Conservation (phyloP, 1,140 invertebrate species). For the Bombus waltoni region DNA sequence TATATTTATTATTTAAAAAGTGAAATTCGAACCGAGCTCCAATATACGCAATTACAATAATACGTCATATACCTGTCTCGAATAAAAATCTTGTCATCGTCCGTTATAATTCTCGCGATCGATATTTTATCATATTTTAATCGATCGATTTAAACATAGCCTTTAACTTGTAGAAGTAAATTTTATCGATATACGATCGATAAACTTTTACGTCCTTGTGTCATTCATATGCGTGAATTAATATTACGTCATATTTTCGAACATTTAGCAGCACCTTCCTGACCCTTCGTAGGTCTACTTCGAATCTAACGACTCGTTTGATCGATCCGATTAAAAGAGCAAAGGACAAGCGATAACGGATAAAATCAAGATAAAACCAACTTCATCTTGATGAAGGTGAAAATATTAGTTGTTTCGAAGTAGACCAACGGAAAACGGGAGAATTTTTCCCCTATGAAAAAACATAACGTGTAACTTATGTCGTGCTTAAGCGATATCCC, state of each 20-base stretch:
- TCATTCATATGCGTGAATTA: neutral
- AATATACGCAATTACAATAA: neutral
- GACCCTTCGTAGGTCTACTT: neutral
- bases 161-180: neutral
- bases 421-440: neutral
- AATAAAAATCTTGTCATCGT: too few relatives aligned
- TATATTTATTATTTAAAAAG: neutral
- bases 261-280: neutral
- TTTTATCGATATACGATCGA: too few relatives aligned
- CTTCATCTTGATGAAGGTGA: neutral
- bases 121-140: too few relatives aligned
- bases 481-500: neutral
- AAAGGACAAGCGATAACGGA: too few relatives aligned
- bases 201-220: neutral
- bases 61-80: too few relatives aligned
- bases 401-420: neutral
- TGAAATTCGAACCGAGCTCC: neutral
- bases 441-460: neutral
- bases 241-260: neutral
- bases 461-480: slow-evolving; percentile 12
- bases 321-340: too few relatives aligned
- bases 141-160: neutral
- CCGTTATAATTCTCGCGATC: too few relatives aligned
- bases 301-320: neutral
- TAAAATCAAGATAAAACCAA: too few relatives aligned